Evolutionary conservation across 2,113 vertebrate species (phyloP).

Genomic region (Myrmecobius fasciatus): DNA sequence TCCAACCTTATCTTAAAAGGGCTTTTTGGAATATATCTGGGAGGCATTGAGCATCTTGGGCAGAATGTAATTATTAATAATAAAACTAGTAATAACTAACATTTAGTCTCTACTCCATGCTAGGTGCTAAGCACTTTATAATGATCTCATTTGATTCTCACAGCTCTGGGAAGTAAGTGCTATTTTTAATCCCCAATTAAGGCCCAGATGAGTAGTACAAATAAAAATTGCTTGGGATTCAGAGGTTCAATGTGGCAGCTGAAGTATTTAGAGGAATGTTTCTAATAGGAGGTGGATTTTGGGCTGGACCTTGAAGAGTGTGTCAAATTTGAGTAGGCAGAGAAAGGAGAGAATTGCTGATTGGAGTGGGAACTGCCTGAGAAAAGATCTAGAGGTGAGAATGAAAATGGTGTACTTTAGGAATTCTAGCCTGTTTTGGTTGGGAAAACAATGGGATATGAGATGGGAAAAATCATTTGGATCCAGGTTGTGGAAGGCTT

Average conservation of each 20-base stretch:
- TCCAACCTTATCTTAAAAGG: neutral
- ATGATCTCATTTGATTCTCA: neutral
- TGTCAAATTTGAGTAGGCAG: slow-evolving; percentile 23
- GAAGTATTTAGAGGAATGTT: neutral
- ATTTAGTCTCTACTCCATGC: neutral
- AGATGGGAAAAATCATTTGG: neutral
- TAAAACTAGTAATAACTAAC: neutral
- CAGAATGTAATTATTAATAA: neutral
- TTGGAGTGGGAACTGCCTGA: neutral
- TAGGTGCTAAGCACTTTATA: neutral
- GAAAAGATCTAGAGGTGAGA: neutral
- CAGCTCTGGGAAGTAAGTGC: neutral
- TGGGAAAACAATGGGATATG: neutral
- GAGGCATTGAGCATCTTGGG: neutral
- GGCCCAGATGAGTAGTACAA: neutral
- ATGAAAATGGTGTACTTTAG: neutral
- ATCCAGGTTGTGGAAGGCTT: neutral
- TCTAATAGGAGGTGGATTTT: slow-evolving; percentile 40
- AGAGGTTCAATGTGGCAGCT: neutral
- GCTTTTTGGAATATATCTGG: neutral
- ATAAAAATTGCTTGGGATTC: slow-evolving; percentile 6
- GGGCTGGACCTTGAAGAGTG: neutral
- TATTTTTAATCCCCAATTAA: neutral
- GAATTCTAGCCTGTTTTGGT: neutral
- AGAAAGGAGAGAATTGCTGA: neutral